Evolutionary conservation across 2,113 vertebrate genomes (phyloP).

Genomic region (Microtus ochrogaster): DNA sequence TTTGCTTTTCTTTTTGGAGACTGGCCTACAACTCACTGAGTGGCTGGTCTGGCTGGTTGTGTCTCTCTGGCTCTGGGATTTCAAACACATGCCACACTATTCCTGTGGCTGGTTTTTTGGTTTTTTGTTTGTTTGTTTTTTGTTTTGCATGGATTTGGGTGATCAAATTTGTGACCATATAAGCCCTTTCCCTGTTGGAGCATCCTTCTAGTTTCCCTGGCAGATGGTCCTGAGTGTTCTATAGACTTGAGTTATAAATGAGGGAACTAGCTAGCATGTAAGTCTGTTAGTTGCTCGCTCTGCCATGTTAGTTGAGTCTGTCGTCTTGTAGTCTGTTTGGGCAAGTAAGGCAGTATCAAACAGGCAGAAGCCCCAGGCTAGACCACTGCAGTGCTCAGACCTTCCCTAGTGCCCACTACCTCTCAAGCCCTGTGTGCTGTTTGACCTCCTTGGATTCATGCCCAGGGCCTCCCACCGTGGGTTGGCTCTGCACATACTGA

Average conservation of each 20-base stretch:
- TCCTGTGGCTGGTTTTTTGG: background rate
- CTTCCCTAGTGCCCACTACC: background rate
- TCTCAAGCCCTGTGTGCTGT: rapidly evolving
- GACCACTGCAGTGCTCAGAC: background rate
- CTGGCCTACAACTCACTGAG: background rate
- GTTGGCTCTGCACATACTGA: background rate
- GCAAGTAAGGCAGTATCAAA: background rate
- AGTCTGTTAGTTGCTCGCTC: background rate
- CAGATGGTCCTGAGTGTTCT: background rate
- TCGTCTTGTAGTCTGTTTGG: background rate
- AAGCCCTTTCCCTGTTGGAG: background rate
- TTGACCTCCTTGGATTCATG: background rate
- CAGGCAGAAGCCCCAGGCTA: background rate
- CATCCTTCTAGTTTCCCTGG: no score
- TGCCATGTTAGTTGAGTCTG: background rate
- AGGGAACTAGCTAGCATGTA: background rate
- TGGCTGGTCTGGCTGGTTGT: background rate
- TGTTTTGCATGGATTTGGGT: background rate
- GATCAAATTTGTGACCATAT: background rate
- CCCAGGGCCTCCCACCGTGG: rapidly evolving
- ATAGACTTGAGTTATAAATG: background rate
- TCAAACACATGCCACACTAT: background rate
- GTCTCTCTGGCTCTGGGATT: background rate
- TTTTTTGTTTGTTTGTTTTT: no score
- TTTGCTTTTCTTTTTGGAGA: background rate